Base-by-base conservation (phyloP, 2,113 vertebrate genomes). In the Embiotoca jacksoni region DNA sequence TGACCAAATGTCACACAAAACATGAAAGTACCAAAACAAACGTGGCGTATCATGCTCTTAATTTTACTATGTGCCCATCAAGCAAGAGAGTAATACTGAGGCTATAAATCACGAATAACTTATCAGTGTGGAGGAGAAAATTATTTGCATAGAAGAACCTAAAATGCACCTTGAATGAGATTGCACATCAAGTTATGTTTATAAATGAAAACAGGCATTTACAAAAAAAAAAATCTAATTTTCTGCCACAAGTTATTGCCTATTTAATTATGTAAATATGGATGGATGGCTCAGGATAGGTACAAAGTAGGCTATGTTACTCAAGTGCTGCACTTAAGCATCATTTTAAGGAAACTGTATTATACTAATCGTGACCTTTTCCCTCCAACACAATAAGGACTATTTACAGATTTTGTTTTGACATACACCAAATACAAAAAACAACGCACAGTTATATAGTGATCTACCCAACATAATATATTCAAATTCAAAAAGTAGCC, bases 1-100 rank as follows among this genome's bases (percentile, higher is more conserved):
- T 23, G 31, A 37, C 10, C 33, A 66, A 37, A 69, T 53, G 14
- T 59, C 39, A 59, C 30, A 63, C 39, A 13, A 35, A 61, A 57
- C 30, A 50, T 11, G 16, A 52, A 59, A 16, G 4, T 33, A 36
- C 53, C 23, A 33, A 6, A 30, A 44, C 33, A 56, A 59, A 71
- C 65, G 4, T n/a, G 3, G 37, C 10, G 6, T 14, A 15, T 23
- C 11, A 31, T 59, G 1, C 23, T 23, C 23, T 52, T 35, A 31
- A 36, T 54, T 15, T 35, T 1, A 33, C 35, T 59, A 37, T 69
- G 57, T 31, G 11, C n/a, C 47, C 14, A 47, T 68, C 52, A 14
- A 47, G 53, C 47, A 61, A 23, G 41, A 46, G 3, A 46, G 50
- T 15, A 54, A 9, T 37, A 13, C 56, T 4, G 11, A 54, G 35